Base-by-base conservation (phyloP, 2,113 vertebrate species). In the Channa argus region DNA sequence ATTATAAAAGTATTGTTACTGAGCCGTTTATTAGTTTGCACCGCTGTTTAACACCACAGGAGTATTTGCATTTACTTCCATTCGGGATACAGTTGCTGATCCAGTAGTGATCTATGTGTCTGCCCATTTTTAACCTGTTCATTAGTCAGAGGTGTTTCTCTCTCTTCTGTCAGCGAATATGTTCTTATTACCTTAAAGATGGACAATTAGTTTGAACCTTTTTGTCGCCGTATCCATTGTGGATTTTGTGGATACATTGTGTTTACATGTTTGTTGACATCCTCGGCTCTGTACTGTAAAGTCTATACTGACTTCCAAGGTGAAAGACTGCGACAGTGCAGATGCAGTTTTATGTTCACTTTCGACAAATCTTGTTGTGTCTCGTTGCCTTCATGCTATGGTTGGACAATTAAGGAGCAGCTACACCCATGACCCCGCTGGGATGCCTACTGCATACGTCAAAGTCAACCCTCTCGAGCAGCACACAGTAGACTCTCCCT, bases 181-280 rank as follows among this genome's bases (percentile, higher is more conserved):
- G 56, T 50, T 82, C 46, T 58, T 70, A 62, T 78, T 34, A 62
- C 79, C 56, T 74, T 47, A 43, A 58, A 72, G 66, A 44, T 72
- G 66, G 45, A 47, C 12, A 33, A 49, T 8, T 24, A 0, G 2
- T 76, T 64, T 71, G 24, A 64, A 58, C 56, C 37, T 70, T 33
- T 24, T 24, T 24, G 24, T 24, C 24, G 8, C 33, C n/a, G 13
- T 43, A 7, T 41, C 0, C 0, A 14, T 8, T 64, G 59, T 62
- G 41, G 15, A 49, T 37, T 34, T 52, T 38, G 43, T 12, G 13
- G 15, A 37, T 36, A 46, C 15, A 4, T 8, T 66, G 56, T 38
- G 54, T 75, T 53, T 75, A 1, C 34, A 24, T 63, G 46, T 60
- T 67, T 56, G 43, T 38, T 24, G 73, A 70, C 39, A 41, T 53